These are phyloP conservation scores for Mythimna pallens DNA, from an alignment of 2,888 invertebrate species.

Conservation along the genomic window DNA sequence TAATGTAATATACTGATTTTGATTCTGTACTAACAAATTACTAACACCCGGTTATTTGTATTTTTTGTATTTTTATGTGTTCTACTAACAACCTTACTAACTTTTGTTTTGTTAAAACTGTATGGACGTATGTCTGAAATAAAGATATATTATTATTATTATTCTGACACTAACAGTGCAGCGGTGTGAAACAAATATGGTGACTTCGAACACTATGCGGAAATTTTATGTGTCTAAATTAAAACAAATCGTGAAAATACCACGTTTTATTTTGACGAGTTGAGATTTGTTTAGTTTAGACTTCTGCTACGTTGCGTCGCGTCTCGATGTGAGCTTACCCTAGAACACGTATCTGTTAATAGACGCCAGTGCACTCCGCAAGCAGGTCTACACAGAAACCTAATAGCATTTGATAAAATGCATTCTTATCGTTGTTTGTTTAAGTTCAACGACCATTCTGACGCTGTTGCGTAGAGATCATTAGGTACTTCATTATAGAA, in stretches of 20 bases:
- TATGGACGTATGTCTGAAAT: too few species aligned
- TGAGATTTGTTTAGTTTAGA: neutral
- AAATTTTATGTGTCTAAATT: slow-evolving; percentile 55
- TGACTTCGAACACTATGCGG: slow-evolving; percentile 74
- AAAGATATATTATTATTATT: too few species aligned
- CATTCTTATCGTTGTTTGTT: neutral
- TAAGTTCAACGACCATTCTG: neutral
- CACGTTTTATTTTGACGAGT: neutral
- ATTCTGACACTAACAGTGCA: too few species aligned
- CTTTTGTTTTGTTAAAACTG: too few species aligned
- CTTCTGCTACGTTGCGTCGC: neutral
- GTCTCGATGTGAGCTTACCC: neutral
- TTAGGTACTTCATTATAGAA: neutral
- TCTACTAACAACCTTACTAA: too few species aligned
- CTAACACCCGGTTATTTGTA: too few species aligned
- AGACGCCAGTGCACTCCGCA: neutral
- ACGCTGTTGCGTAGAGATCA: neutral
- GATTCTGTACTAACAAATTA: too few species aligned
- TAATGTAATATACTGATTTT: too few species aligned
- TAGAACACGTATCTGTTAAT: neutral
- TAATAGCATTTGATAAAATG: neutral
- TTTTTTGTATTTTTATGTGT: too few species aligned
- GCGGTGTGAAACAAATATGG: slow-evolving; percentile 61
- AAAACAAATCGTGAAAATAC: neutral
- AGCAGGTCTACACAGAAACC: neutral